Evolutionary conservation across 2,888 invertebrate genomes (phyloP).

Genomic region (Pristionchus arcanus): DNA sequence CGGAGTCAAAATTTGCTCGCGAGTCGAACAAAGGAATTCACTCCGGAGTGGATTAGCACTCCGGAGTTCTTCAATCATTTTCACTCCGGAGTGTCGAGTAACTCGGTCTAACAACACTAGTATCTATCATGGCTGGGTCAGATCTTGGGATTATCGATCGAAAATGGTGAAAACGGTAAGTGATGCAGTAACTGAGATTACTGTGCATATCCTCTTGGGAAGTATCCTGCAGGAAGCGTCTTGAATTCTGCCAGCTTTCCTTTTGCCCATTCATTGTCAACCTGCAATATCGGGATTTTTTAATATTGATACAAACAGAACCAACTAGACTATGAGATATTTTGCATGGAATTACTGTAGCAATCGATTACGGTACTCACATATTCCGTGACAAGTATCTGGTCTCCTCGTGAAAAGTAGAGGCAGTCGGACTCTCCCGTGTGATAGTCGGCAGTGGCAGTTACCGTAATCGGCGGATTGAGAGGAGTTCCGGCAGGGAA

Average conservation of each 20-base stretch:
- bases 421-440: conserved; percentile 66
- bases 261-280: conserved; percentile 53
- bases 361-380: conserved; percentile 54
- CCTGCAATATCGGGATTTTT: not conserved
- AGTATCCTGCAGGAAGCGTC: conserved; percentile 65
- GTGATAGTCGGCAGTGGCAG: conserved; percentile 65
- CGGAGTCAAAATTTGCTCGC: too few species aligned
- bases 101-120: too few species aligned
- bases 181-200: not conserved
- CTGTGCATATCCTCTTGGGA: conserved; percentile 50
- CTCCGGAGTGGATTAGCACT: too few species aligned
- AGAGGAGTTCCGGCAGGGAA: conserved; percentile 45
- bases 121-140: conserved; percentile 9
- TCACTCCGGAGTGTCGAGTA: too few species aligned
- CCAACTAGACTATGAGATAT: too few species aligned
- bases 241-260: conserved; percentile 61
- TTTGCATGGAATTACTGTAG: too few species aligned
- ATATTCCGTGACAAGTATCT: conserved; percentile 65
- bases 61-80: too few species aligned
- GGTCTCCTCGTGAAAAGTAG: conserved; percentile 66
- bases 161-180: not conserved
- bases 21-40: too few species aligned
- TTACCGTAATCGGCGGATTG: conserved; percentile 42
- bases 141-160: not conserved
- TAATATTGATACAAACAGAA: not conserved